A percentile compares a stretch with the other conserved stretches of the same genome.
phyloP scores from a whole-genome alignment of 2,888 invertebrate genomes.

The Drepana falcataria region DNA sequence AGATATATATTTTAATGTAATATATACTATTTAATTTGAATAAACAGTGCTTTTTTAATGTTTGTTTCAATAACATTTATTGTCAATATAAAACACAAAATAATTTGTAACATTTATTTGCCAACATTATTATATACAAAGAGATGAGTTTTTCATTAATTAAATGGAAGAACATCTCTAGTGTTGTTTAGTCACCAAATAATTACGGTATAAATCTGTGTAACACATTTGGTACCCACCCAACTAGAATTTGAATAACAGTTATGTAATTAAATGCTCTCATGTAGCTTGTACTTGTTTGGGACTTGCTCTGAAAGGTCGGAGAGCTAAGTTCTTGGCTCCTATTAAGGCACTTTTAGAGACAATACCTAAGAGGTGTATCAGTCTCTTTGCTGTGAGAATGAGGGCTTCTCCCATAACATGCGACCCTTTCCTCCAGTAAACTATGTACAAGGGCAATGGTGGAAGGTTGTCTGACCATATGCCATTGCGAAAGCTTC shows the following conservation, averaged over 20 bases:
- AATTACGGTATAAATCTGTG: slow-evolving; percentile 29
- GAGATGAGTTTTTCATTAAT: slow-evolving; percentile 29
- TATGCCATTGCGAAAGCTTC: slow-evolving; percentile 57
- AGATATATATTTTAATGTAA: slow-evolving; percentile 77
- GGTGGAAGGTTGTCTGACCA: slow-evolving; percentile 70
- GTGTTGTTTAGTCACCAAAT: slow-evolving; percentile 36
- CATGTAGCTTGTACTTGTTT: slow-evolving; percentile 60
- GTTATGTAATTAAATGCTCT: slow-evolving; percentile 44
- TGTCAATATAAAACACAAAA: neutral
- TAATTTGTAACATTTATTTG: slow-evolving; percentile 45
- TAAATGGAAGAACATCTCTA: slow-evolving; percentile 34
- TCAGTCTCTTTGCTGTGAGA: slow-evolving; percentile 39
- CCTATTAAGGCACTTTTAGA: slow-evolving; percentile 50
- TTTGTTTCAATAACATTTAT: slow-evolving; percentile 17
- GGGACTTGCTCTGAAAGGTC: slow-evolving; percentile 42
- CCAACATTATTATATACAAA: slow-evolving; percentile 54
- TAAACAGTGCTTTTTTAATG: slow-evolving; percentile 73
- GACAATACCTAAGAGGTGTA: slow-evolving; percentile 35
- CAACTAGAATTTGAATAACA: slow-evolving; percentile 33
- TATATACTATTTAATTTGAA: slow-evolving; percentile 77
- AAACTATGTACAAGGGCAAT: slow-evolving; percentile 51
- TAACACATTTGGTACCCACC: slow-evolving; percentile 39
- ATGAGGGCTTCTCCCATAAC: slow-evolving; percentile 32
- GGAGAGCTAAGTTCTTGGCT: slow-evolving; percentile 45
- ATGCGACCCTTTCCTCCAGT: slow-evolving; percentile 59